phyloP scores from a whole-genome alignment of 2,113 vertebrate species.

The Alaudala cheleensis region DNA sequence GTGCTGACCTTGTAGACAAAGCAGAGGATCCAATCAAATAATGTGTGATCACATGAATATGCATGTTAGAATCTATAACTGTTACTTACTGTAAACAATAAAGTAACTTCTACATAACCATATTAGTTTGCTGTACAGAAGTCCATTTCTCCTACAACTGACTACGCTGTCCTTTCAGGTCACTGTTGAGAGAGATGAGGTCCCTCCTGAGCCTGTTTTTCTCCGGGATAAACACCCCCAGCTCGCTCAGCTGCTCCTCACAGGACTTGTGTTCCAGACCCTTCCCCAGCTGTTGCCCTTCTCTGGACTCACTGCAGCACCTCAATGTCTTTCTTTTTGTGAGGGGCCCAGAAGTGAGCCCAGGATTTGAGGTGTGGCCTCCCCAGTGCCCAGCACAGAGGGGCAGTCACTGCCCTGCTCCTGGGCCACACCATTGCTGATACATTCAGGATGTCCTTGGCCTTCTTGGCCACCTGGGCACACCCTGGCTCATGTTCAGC shows the following conservation, averaged over 20 bases:
- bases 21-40: too few relatives aligned
- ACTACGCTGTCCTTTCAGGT: background rate
- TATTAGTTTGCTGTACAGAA: too few relatives aligned
- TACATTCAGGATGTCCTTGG: background rate
- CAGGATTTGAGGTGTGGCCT: too few relatives aligned
- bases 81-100: too few relatives aligned
- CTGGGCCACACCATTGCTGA: background rate
- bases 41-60: too few relatives aligned
- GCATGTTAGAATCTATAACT: too few relatives aligned
- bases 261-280: background rate
- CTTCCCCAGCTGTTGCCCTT: fast-evolving
- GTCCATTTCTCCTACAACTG: too few relatives aligned
- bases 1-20: too few relatives aligned
- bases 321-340: background rate
- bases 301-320: background rate
- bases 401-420: background rate
- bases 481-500: background rate
- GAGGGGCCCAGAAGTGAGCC: too few relatives aligned
- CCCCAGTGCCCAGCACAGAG: background rate
- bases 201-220: background rate
- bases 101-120: too few relatives aligned
- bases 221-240: background rate
- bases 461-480: background rate
- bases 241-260: background rate
- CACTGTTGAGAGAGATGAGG: background rate